Conservation (phyloP, 2,888 invertebrate species). For the Anorthoa munda region DNA sequence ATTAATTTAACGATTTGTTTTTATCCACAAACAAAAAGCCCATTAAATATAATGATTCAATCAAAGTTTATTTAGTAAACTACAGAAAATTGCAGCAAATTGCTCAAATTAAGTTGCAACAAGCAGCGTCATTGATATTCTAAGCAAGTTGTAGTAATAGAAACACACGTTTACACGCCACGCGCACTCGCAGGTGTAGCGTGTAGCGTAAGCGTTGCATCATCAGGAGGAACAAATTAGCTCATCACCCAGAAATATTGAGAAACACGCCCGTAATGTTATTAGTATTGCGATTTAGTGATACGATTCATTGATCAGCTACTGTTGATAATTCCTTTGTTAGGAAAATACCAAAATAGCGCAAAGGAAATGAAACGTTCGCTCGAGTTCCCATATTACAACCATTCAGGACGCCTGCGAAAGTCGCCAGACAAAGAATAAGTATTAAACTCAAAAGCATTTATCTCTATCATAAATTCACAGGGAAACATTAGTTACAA, state of each 20-base stretch:
- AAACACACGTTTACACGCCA: conserved; percentile 40
- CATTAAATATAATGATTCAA: conserved; percentile 15
- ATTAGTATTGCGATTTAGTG: conserved; percentile 41
- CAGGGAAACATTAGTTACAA: conserved; percentile 39
- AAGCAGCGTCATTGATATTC: conserved; percentile 54
- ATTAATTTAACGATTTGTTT: neutral
- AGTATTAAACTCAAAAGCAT: conserved; percentile 35
- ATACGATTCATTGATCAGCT: conserved; percentile 46
- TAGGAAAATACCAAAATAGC: conserved; percentile 29
- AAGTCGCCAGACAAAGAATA: conserved; percentile 26
- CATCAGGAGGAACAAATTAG: conserved; percentile 55
- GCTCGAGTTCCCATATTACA: conserved; percentile 27
- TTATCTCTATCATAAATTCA: conserved; percentile 40
- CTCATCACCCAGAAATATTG: conserved; percentile 62
- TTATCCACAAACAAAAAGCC: neutral
- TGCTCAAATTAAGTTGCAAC: conserved; percentile 42
- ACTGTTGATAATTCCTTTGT: conserved; percentile 40
- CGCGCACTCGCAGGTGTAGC: conserved; percentile 12
- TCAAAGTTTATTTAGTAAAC: conserved; percentile 8
- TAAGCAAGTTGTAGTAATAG: conserved; percentile 56
- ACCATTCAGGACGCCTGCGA: conserved; percentile 4
- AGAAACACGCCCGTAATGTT: conserved; percentile 40
- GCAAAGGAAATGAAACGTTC: conserved; percentile 23
- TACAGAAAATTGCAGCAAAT: conserved; percentile 28
- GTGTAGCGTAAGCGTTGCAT: conserved; percentile 62